Conservation (phyloP, 1,140 invertebrate genomes). For the Himalopsyche phryganea region DNA sequence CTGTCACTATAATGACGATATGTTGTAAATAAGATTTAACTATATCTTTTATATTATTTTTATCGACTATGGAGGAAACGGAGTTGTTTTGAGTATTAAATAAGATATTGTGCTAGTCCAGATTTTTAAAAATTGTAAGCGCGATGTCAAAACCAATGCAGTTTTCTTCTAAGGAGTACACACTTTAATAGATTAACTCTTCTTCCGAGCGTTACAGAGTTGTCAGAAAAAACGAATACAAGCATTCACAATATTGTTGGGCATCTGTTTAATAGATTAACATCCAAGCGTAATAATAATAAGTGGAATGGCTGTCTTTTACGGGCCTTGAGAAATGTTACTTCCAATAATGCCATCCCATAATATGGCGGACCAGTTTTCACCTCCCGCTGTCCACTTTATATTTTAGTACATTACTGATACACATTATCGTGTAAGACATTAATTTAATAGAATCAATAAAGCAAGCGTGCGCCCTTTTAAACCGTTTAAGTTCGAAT, state of each 20-base stretch:
- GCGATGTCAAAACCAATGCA: no score
- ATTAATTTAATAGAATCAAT: constrained; percentile 34
- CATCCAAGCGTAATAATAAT: constrained; percentile 19
- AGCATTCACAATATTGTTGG: background rate
- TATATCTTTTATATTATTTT: no score
- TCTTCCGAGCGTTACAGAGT: no score
- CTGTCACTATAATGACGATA: no score
- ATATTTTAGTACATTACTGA: constrained; percentile 29
- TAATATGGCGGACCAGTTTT: constrained; percentile 12
- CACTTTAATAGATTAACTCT: no score
- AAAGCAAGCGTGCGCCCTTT: constrained; percentile 26
- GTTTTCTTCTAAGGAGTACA: no score
- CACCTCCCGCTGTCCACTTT: constrained; percentile 24
- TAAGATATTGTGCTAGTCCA: no score
- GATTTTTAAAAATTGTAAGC: no score
- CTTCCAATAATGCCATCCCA: background rate
- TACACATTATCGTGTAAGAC: constrained; percentile 31
- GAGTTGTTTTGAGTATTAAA: no score
- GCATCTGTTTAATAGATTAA: constrained; percentile 34
- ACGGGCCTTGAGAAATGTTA: background rate
- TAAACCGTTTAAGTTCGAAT: constrained; percentile 15
- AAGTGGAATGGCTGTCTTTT: background rate
- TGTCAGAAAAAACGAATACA: no score
- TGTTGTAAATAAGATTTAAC: no score
- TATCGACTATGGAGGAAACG: no score